Base-by-base conservation (phyloP, 2,888 invertebrate genomes). In the Platycheirus albimanus region DNA sequence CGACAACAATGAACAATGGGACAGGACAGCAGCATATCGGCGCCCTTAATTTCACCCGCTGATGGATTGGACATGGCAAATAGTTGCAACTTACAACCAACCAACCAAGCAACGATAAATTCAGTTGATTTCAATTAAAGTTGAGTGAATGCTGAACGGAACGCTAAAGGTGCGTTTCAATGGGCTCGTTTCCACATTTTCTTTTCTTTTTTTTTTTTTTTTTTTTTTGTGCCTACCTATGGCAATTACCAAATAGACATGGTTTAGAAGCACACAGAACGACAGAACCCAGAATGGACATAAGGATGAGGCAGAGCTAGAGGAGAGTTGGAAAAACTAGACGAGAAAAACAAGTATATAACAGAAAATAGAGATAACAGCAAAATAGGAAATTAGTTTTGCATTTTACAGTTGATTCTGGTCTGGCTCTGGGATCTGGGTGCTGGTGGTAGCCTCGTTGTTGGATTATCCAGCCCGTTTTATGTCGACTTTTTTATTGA, bases 271-370 rank as follows among this genome's bases (percentile, higher is more conserved):
- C 1, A 13, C 13, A 36, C n/a, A n/a, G n/a, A n/a, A n/a, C n/a
- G n/a, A n/a, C n/a, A n/a, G n/a, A n/a, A n/a, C n/a, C n/a, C n/a
- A n/a, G n/a, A n/a, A n/a, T n/a, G n/a, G n/a, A n/a, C n/a, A n/a
- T 38, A 20, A 20, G 36, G 7, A 56, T 36, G 24, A 36, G 7
- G 36, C 1, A 41, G 33, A n/a, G 54, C 24, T 4, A 6, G 24
- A 24, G 19, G 51, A 51, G 30, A 36, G 49, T 30, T 13, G 47
- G 24, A 38, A 28, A 33, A 56, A 13, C 51, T 45, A 38, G 41
- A 56, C 71, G 61, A 63, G 77, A 71, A 81, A 67, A 81, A 41
- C 61, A 66, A 76, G 58, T 64, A 75, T 75, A 58, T 24, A n/a
- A n/a, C n/a, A n/a, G n/a, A n/a, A n/a, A n/a, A 52, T 41, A 66